Evolutionary conservation across 2,113 vertebrate species (phyloP).

Genomic region (Gadus chalcogrammus): DNA sequence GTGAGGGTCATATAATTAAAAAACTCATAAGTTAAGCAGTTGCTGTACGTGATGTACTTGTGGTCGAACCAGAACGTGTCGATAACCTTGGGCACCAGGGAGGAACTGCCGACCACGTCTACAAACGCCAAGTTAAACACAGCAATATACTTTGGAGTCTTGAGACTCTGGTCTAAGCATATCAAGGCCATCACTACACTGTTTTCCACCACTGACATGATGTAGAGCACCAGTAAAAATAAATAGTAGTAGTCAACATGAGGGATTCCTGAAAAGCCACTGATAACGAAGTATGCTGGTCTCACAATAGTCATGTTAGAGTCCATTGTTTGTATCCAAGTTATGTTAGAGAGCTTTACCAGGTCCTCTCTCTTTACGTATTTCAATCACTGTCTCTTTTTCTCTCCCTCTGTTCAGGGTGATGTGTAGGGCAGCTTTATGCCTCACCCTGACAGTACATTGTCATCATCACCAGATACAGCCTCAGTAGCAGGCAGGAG

Average conservation of each 20-base stretch:
- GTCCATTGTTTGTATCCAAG: slow-evolving; percentile 26
- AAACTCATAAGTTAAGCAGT: slow-evolving; percentile 62
- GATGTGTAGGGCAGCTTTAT: too few relatives aligned
- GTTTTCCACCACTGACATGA: slow-evolving; percentile 57
- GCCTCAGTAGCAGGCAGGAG: too few relatives aligned
- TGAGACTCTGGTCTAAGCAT: slow-evolving; percentile 47
- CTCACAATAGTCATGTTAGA: slow-evolving; percentile 39
- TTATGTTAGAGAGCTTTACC: too few relatives aligned
- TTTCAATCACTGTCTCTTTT: too few relatives aligned
- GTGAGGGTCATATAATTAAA: slow-evolving; percentile 60
- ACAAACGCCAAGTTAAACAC: slow-evolving; percentile 67
- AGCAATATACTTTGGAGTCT: slow-evolving; percentile 65
- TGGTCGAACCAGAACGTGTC: slow-evolving; percentile 65
- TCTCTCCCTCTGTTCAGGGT: too few relatives aligned
- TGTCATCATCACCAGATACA: too few relatives aligned
- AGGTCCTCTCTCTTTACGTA: too few relatives aligned
- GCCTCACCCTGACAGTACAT: too few relatives aligned
- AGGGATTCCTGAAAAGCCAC: slow-evolving; percentile 51
- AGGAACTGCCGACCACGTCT: slow-evolving; percentile 60
- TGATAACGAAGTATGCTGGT: background rate
- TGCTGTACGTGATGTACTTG: slow-evolving; percentile 48
- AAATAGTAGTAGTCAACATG: slow-evolving; percentile 61
- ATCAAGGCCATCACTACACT: slow-evolving; percentile 56
- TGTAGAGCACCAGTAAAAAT: slow-evolving; percentile 57
- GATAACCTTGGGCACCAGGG: slow-evolving; percentile 66